Evolutionary conservation across 2,113 vertebrate genomes (phyloP), one percentile per base, ranked within the genome.

Genomic region (Hypocryptadius cinnamomeus): DNA sequence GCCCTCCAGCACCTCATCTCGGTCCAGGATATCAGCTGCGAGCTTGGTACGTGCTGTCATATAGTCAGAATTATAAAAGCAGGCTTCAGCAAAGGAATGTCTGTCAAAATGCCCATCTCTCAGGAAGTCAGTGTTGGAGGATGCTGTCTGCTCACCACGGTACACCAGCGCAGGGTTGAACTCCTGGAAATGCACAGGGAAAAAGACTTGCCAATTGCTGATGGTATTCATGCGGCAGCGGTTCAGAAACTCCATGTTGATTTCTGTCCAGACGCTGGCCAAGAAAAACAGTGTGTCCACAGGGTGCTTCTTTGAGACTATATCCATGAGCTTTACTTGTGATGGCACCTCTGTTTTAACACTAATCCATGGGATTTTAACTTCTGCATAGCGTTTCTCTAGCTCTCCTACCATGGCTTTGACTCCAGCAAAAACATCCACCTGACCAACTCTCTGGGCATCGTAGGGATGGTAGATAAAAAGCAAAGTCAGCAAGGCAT

Each of bases 221-320:
- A 99, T 99, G 77, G 99, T 98, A 5, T 99, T 99, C 99, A 99
- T 99, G 40, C 99, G 97, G 96, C 99, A 99, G 81, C 98, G 98
- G 93, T 99, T 99, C 85, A 99, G 98, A 81, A 99, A 99, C 89
- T 99, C 99, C 0, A 97, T 96, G 16, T 98, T 99, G 47, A 99
- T 97, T 96, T 99, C 98, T 0, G 99, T 99, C 98, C 99, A 99
- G 72, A 99, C 98, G 0, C 98, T 98, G 78, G 98, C 97, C 66
- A 99, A 96, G 93, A 99, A 99, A 90, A 99, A 99, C 18, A 99
- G 98, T 0, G 99, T 99, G 93, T 99, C 99, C 93, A 99, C 98
- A 0, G 99, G 99, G 93, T 99, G 99, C 95, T 99, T 99, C 97
- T 99, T 99, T 3, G 99, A 99, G 85, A 99, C 98, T 63, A 99